phyloP scores from a whole-genome alignment of 2,888 invertebrate genomes.

The Anagyrus pseudococci region DNA sequence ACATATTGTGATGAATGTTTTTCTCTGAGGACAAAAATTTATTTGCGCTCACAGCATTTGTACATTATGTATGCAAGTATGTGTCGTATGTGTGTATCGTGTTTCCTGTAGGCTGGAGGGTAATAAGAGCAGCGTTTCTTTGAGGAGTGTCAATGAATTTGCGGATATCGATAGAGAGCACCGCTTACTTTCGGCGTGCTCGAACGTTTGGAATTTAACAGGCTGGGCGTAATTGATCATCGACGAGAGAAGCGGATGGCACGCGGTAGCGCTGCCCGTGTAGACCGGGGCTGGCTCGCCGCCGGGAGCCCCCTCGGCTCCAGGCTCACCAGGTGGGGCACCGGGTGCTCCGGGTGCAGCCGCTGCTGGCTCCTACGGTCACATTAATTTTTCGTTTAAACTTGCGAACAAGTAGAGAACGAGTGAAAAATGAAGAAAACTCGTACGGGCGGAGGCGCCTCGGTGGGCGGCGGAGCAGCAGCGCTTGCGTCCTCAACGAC shows the following conservation, averaged over 20 bases:
- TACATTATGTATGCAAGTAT: no score
- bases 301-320: conserved; percentile 46
- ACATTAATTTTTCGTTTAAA: background rate
- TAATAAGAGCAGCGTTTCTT: no score
- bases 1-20: conserved; percentile 73
- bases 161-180: no score
- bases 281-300: conserved; percentile 64
- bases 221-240: conserved; percentile 77
- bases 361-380: conserved; percentile 13
- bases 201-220: conserved; percentile 74
- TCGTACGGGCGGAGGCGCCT: conserved; percentile 41
- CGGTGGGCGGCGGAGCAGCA: conserved; percentile 52
- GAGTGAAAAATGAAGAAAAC: background rate
- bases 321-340: conserved; percentile 63
- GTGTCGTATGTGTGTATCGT: no score
- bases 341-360: conserved; percentile 59
- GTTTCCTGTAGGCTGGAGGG: no score
- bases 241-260: conserved; percentile 73
- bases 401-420: background rate
- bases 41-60: background rate
- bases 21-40: conserved; percentile 62
- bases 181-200: conserved; percentile 68
- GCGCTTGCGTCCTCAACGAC: conserved; percentile 64
- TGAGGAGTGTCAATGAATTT: no score
- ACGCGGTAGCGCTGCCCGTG: conserved; percentile 72